Evolutionary conservation across 2,113 vertebrate species (phyloP).

Genomic region (Aix galericulata): DNA sequence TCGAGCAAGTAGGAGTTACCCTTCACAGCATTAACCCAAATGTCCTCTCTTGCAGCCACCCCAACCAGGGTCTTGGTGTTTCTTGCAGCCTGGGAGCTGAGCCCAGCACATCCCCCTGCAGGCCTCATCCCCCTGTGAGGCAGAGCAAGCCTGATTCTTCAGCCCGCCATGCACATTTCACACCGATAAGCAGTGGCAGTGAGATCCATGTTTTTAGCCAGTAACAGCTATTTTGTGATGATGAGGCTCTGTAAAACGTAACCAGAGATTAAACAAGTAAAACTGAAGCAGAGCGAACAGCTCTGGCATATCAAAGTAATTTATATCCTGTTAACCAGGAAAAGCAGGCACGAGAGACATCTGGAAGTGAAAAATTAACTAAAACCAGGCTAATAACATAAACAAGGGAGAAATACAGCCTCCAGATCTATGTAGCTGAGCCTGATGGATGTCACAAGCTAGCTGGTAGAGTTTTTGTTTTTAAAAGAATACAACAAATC

Average conservation of each 20-base stretch:
- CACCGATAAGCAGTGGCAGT: neutral
- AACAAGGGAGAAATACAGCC: conserved; percentile 42
- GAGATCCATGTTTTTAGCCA: neutral
- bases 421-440: conserved; percentile 6
- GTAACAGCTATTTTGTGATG: neutral
- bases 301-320: conserved; percentile 11
- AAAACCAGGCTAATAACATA: conserved; percentile 10
- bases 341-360: conserved; percentile 5
- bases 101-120: neutral
- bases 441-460: conserved; percentile 3
- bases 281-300: neutral
- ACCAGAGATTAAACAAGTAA: conserved; percentile 20
- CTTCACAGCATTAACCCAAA: neutral
- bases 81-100: neutral
- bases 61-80: neutral
- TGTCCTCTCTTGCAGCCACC: neutral
- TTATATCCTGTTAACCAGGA: conserved; percentile 20
- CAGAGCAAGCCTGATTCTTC: neutral
- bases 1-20: neutral
- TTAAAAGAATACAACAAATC: conserved; percentile 2
- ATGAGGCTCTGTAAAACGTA: neutral
- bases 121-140: neutral
- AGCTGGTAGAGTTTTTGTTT: neutral
- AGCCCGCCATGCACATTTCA: neutral
- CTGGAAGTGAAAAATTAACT: conserved; percentile 63